These are phyloP conservation scores for Apoderus coryli DNA, from an alignment of 2,888 invertebrate genomes.

Conservation along the genomic window DNA sequence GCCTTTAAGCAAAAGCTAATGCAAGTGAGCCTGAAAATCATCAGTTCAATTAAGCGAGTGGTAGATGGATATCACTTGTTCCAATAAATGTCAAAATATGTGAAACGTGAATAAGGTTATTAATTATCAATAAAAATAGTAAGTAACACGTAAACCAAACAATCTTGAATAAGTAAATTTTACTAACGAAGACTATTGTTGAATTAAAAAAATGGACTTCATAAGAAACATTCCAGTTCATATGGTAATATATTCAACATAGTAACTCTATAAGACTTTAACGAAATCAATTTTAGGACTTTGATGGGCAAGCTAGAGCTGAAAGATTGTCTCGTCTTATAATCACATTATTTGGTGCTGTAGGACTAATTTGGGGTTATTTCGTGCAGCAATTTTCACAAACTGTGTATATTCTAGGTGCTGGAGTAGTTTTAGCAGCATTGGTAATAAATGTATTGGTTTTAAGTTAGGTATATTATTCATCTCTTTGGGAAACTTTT, in stretches of 20 bases:
- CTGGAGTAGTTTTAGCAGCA: constrained; percentile 77
- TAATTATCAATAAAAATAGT: too few species aligned
- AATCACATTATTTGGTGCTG: constrained; percentile 78
- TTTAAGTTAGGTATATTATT: too few species aligned
- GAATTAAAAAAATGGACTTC: constrained; percentile 21
- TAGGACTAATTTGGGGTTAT: constrained; percentile 86
- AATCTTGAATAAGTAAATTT: too few species aligned
- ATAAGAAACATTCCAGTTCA: constrained; percentile 31
- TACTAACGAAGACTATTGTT: background rate
- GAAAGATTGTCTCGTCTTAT: constrained; percentile 82
- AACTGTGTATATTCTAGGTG: constrained; percentile 83
- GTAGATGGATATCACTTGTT: too few species aligned
- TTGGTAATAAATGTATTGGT: constrained; percentile 44
- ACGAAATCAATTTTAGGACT: constrained; percentile 47
- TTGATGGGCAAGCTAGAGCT: constrained; percentile 79
- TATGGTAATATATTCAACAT: constrained; percentile 34
- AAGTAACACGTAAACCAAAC: too few species aligned
- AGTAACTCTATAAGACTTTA: constrained; percentile 8
- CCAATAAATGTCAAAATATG: too few species aligned
- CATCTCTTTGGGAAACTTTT: constrained; percentile 4
- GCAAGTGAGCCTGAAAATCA: too few species aligned
- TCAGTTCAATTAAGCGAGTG: too few species aligned
- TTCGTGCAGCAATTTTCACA: constrained; percentile 91
- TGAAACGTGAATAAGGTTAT: too few species aligned
- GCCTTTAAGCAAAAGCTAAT: too few species aligned